phyloP scores from a whole-genome alignment of 1,140 invertebrate species.

The Penaeus vannamei region DNA sequence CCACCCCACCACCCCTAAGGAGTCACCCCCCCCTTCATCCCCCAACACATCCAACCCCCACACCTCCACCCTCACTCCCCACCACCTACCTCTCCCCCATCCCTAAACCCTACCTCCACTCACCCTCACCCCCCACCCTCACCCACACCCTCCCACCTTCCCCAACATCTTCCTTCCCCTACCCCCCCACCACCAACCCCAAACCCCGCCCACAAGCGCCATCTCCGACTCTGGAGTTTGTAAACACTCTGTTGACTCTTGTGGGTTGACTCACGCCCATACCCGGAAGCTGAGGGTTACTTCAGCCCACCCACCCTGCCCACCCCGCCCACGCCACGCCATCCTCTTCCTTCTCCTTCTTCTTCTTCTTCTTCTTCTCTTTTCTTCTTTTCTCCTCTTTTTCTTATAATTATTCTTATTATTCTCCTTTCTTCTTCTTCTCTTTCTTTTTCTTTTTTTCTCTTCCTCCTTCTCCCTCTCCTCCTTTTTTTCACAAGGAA shows the following conservation, averaged over 20 bases:
- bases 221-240: not conserved
- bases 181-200: no score
- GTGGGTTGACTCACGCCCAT: not conserved
- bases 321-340: not conserved
- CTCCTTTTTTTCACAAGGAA: not conserved
- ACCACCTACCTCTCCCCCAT: no score
- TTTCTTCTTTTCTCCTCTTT: not conserved
- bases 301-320: not conserved
- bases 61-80: no score
- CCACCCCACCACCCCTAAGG: no score
- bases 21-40: no score
- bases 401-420: slow-evolving; percentile 7
- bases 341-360: not conserved
- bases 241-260: not conserved
- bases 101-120: no score
- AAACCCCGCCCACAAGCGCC: no score
- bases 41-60: no score
- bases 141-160: no score
- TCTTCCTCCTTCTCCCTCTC: not conserved
- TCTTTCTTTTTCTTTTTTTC: not conserved
- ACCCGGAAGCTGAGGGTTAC: not conserved
- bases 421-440: not conserved
- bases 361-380: not conserved
- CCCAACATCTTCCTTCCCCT: no score
- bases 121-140: no score